Evolutionary conservation across 2,797 vertebrate species (phyloP).

Genomic region (Gallinago stenura): DNA sequence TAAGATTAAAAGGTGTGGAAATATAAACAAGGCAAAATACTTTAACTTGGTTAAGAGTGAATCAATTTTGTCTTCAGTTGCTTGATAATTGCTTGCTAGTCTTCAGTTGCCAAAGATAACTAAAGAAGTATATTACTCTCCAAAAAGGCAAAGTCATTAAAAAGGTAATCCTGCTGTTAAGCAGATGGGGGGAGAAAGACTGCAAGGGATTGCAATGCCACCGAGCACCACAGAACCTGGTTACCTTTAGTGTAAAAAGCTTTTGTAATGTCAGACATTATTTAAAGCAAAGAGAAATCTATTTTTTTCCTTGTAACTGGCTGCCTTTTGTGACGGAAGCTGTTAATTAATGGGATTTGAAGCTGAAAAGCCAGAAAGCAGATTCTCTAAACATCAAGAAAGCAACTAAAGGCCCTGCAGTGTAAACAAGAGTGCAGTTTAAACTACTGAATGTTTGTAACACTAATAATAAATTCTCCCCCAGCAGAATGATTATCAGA

Average conservation of each 20-base stretch:
- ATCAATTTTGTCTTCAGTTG: not conserved
- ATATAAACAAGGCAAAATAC: not conserved
- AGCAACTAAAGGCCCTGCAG: not conserved
- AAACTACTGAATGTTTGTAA: not conserved
- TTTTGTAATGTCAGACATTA: not conserved
- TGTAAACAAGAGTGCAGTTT: not conserved
- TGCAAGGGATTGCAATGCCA: not conserved
- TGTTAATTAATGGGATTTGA: not conserved
- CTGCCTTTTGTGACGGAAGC: not conserved
- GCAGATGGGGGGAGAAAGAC: not conserved
- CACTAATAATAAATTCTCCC: not conserved
- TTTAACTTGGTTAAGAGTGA: not conserved
- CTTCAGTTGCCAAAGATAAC: not conserved
- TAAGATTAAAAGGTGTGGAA: not conserved
- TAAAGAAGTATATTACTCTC: not conserved
- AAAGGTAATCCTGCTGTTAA: not conserved
- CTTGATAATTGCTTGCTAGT: not conserved
- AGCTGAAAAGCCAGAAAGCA: not conserved
- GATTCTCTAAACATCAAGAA: not conserved
- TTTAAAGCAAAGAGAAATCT: not conserved
- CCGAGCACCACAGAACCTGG: fast-evolving
- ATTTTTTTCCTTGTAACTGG: not conserved
- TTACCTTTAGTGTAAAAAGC: not conserved
- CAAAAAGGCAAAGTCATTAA: not conserved
- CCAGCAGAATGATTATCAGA: not conserved